phyloP scores from a whole-genome alignment of 1,140 invertebrate species.

The Cryptotermes secundus region DNA sequence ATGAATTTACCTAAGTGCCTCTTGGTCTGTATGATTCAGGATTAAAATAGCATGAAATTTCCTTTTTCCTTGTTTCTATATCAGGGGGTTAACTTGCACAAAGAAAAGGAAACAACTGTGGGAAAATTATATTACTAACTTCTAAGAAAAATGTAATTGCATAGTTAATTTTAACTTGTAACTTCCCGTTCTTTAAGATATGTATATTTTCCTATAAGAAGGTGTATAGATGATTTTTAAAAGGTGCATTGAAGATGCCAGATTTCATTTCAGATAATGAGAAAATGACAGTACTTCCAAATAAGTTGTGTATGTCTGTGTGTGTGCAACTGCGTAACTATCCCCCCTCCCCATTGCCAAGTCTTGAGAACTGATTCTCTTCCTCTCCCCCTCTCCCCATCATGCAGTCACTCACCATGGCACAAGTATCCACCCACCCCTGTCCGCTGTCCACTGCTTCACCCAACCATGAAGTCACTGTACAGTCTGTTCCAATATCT shows the following conservation, averaged over 20 bases:
- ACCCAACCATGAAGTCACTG: neutral
- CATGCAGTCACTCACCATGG: neutral
- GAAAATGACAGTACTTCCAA: neutral
- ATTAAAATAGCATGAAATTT: slow-evolving; percentile 3
- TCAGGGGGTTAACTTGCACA: neutral
- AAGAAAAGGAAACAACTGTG: neutral
- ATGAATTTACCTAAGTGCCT: neutral
- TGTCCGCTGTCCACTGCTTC: slow-evolving; percentile 4
- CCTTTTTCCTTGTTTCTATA: neutral
- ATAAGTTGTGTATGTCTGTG: neutral
- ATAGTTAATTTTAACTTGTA: neutral
- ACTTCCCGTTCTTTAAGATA: neutral
- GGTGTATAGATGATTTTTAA: neutral
- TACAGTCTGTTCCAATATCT: neutral
- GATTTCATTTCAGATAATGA: neutral
- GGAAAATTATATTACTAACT: neutral
- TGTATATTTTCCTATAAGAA: neutral
- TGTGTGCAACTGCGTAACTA: neutral
- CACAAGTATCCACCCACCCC: neutral
- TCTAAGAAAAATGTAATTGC: neutral
- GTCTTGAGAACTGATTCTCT: neutral
- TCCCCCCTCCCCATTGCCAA: neutral
- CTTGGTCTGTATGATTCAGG: neutral
- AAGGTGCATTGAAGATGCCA: neutral
- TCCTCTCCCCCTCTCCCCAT: neutral